Evolutionary conservation across 1,140 invertebrate species (phyloP).

Genomic region (Homarus americanus): DNA sequence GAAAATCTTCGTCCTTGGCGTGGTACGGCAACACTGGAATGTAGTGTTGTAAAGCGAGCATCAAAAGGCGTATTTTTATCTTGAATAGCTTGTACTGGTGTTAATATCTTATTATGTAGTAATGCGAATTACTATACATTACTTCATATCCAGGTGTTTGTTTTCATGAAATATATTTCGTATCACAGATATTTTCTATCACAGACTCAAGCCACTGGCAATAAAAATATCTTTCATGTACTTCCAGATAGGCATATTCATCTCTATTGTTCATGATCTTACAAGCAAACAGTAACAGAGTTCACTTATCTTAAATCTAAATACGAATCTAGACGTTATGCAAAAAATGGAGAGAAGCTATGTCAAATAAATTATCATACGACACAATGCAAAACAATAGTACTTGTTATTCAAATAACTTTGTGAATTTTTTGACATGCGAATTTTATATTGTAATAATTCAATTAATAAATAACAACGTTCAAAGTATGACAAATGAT

Average conservation of each 20-base stretch:
- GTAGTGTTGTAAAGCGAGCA: slow-evolving; percentile 57
- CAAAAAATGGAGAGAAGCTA: background rate
- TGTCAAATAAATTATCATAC: background rate
- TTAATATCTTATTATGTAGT: background rate
- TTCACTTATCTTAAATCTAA: background rate
- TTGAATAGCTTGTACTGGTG: background rate
- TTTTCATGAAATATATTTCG: background rate
- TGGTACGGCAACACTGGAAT: slow-evolving; percentile 57
- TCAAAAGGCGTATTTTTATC: slow-evolving; percentile 51
- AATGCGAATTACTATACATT: background rate
- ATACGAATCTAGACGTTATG: background rate
- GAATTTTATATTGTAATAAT: background rate
- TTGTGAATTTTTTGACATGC: background rate
- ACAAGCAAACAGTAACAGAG: background rate
- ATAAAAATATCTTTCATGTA: slow-evolving; percentile 2
- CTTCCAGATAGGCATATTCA: background rate
- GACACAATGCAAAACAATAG: background rate
- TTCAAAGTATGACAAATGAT: background rate
- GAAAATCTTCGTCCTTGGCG: slow-evolving; percentile 54
- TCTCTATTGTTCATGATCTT: background rate
- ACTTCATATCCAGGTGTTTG: background rate
- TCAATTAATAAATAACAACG: background rate
- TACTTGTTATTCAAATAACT: background rate
- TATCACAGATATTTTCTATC: slow-evolving; percentile 6
- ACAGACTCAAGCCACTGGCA: background rate